Conservation (phyloP, 2,888 invertebrate genomes). For the Clostera curtula region DNA sequence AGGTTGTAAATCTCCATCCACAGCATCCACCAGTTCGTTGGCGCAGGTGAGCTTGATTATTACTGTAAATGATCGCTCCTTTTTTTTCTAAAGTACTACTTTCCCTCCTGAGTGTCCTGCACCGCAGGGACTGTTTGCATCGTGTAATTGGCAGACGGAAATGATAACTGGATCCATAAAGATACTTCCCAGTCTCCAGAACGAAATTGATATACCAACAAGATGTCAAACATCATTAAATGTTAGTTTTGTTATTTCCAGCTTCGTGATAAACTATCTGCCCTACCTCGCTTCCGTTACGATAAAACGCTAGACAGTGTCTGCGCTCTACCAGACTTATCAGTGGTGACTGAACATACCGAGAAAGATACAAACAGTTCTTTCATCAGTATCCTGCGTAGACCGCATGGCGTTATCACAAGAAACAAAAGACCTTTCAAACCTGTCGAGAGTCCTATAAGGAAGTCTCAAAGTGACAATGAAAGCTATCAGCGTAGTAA, state of each 20-base stretch:
- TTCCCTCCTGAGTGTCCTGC: too few relatives aligned
- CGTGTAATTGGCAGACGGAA: too few relatives aligned
- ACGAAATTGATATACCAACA: too few relatives aligned
- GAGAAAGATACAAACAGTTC: conserved; percentile 34
- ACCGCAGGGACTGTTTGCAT: too few relatives aligned
- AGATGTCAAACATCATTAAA: background rate
- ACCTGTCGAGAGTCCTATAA: conserved; percentile 6
- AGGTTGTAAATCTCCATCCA: conserved; percentile 35
- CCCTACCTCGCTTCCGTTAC: conserved; percentile 33
- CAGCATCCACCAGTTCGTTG: conserved; percentile 47
- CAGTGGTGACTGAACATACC: conserved; percentile 42
- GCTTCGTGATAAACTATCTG: conserved; percentile 47
- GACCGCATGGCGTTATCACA: conserved; percentile 28
- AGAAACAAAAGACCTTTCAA: conserved; percentile 18
- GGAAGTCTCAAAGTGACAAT: conserved; percentile 28
- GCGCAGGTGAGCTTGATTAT: conserved; percentile 32
- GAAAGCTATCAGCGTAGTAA: conserved; percentile 18
- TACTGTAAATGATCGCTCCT: background rate
- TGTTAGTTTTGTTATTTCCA: conserved; percentile 23
- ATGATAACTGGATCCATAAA: too few relatives aligned
- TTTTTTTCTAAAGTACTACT: background rate
- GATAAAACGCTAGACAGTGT: conserved; percentile 37
- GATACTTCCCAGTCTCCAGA: too few relatives aligned
- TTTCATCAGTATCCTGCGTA: conserved; percentile 22
- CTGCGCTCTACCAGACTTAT: conserved; percentile 37